phyloP scores from a whole-genome alignment of 2,888 invertebrate species.

The Volucella inflata region DNA sequence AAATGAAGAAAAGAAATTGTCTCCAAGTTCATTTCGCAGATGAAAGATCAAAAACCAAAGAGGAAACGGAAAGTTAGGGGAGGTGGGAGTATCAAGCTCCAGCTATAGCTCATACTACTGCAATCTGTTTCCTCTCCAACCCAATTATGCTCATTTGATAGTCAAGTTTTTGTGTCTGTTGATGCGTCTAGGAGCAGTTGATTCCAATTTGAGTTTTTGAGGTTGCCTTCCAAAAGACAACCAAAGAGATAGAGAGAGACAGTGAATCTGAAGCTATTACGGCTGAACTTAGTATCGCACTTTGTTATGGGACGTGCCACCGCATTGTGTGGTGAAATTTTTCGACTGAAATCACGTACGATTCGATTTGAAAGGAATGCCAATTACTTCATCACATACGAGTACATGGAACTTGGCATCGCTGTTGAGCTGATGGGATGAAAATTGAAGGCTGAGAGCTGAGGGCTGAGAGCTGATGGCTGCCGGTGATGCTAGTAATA shows the following conservation, averaged over 20 bases:
- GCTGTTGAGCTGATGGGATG: not conserved
- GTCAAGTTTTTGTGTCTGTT: constrained; percentile 64
- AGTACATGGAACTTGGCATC: constrained; percentile 16
- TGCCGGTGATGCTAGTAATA: constrained; percentile 4
- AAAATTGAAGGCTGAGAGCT: not conserved
- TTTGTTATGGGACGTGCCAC: constrained; percentile 53
- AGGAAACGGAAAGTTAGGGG: not conserved
- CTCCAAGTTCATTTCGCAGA: constrained; percentile 58
- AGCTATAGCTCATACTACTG: not conserved
- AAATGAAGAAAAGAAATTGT: constrained; percentile 34
- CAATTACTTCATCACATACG: constrained; percentile 70
- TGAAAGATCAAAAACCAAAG: constrained; percentile 41
- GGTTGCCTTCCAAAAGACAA: constrained; percentile 27
- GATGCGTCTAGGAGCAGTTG: constrained; percentile 59
- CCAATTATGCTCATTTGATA: constrained; percentile 62
- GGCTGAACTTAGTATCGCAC: constrained; percentile 41
- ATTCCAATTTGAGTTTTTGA: constrained; percentile 63
- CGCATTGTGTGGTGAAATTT: constrained; percentile 46
- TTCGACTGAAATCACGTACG: constrained; percentile 69
- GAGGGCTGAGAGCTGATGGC: not conserved
- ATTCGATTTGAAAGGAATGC: constrained; percentile 69
- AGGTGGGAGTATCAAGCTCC: constrained; percentile 14
- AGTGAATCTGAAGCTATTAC: constrained; percentile 16
- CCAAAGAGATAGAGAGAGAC: not conserved
- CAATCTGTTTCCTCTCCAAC: constrained; percentile 11